A percentile compares a stretch with the other conserved stretches of the same genome.
phyloP scores from a whole-genome alignment of 2,888 invertebrate species.

The Orthosia gothica region DNA sequence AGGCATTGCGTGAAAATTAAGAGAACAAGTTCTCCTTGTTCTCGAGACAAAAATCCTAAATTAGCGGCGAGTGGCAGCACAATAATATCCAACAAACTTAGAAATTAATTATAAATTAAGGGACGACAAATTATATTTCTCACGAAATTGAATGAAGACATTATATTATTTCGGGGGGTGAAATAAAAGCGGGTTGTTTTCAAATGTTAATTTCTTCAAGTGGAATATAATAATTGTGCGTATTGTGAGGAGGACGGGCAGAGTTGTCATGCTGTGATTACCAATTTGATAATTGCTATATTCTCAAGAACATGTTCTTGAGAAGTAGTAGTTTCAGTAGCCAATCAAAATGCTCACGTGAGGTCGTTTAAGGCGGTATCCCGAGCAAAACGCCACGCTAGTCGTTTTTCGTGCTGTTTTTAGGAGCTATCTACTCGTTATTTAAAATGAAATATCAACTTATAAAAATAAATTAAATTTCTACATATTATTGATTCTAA shows the following conservation, averaged over 20 bases:
- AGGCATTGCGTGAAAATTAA: slow-evolving; percentile 57
- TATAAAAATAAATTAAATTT: too few species aligned
- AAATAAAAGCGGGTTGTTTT: slow-evolving; percentile 77
- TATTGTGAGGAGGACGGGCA: slow-evolving; percentile 29
- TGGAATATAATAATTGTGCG: slow-evolving; percentile 65
- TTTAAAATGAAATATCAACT: too few species aligned
- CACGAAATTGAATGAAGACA: slow-evolving; percentile 78
- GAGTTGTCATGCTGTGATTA: slow-evolving; percentile 13
- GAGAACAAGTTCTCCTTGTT: slow-evolving; percentile 56
- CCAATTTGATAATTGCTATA: background rate
- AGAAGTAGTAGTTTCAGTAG: slow-evolving; percentile 18
- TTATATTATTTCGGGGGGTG: slow-evolving; percentile 78
- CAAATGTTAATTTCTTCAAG: slow-evolving; percentile 76
- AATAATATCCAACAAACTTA: slow-evolving; percentile 77
- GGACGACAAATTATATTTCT: slow-evolving; percentile 80
- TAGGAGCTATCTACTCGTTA: too few species aligned
- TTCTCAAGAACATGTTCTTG: slow-evolving; percentile 12
- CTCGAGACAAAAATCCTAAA: slow-evolving; percentile 71
- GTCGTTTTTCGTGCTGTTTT: too few species aligned
- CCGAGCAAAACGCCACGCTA: too few species aligned
- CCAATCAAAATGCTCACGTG: slow-evolving; percentile 9
- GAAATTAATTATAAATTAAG: slow-evolving; percentile 85
- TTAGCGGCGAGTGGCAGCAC: slow-evolving; percentile 71
- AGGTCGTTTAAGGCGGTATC: too few species aligned
- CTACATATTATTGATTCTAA: too few species aligned